A percentile compares a stretch with the other conserved stretches of the same genome.
Evolutionary conservation across 1,140 invertebrate species (phyloP).

Genomic region (Ectropis grisescens): DNA sequence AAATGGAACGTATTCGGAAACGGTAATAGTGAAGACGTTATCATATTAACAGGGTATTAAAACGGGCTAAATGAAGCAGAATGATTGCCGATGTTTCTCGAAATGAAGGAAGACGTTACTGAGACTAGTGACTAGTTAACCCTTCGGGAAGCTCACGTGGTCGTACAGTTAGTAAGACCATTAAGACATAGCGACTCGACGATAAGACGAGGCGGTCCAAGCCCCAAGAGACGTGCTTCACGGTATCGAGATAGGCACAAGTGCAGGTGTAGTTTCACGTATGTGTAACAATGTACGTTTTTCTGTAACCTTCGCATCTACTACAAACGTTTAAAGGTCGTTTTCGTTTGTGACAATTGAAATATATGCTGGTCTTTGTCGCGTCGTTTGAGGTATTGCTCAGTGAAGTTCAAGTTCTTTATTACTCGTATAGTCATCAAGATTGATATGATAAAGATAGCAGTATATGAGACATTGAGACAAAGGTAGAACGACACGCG

Average conservation of each 20-base stretch:
- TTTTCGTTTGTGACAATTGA: slow-evolving; percentile 7
- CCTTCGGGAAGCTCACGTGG: slow-evolving; percentile 34
- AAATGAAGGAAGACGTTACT: too few species aligned
- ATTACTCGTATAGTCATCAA: slow-evolving; percentile 50
- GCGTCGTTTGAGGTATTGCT: too few species aligned
- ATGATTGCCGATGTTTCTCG: too few species aligned
- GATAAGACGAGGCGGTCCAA: slow-evolving; percentile 22
- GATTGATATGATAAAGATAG: slow-evolving; percentile 48
- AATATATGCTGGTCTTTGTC: slow-evolving; percentile 14
- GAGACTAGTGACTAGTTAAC: slow-evolving; percentile 26
- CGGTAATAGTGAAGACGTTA: too few species aligned
- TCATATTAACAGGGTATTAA: too few species aligned
- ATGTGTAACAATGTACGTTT: slow-evolving; percentile 13
- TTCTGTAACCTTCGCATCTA: too few species aligned
- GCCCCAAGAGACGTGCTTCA: slow-evolving; percentile 37
- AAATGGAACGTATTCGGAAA: too few species aligned
- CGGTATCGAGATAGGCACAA: slow-evolving; percentile 39
- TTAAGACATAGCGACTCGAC: slow-evolving; percentile 31
- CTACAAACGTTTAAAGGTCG: slow-evolving; percentile 13
- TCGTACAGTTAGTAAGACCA: slow-evolving; percentile 36
- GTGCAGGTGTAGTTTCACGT: slow-evolving; percentile 37
- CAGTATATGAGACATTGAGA: slow-evolving; percentile 21
- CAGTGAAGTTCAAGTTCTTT: slow-evolving; percentile 30
- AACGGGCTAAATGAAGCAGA: too few species aligned
- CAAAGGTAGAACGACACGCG: slow-evolving; percentile 32